Evolutionary conservation across 2,113 vertebrate species (phyloP), one percentile per base, ranked within the genome.

Genomic region (Felis chaus): DNA sequence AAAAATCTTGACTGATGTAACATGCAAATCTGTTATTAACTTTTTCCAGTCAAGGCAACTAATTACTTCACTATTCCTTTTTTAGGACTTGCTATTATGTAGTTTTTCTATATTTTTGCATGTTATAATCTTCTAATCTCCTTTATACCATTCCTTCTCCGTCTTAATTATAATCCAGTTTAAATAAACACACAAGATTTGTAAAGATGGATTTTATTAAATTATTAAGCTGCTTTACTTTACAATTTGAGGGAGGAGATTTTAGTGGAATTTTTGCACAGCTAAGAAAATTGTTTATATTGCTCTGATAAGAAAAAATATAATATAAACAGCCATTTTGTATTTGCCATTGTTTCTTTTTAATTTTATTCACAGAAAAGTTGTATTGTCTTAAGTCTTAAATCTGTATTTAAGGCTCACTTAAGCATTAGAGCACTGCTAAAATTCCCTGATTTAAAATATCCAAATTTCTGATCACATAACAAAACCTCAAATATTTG

Each of bases 11-110:
- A 97, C 53, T 50, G 96, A 31, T 68, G 18, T 97, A 96, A 83
- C 36, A 79, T 92, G 53, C 31, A 81, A 96, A 71, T 25, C 33
- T 93, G n/a, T 78, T 89, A 97, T 93, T 97, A 96, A 97, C 63
- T 92, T 83, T 89, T 55, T 16, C 78, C n/a, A 95, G 27, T 83
- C 55, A 93, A 41, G 86, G 73, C 65, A 53, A 89, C 11, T 97
- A 97, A 98, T 96, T 90, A 89, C 29, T 92, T 97, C 78, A 96
- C 71, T 96, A 94, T 78, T 85, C 50, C 53, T 92, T 39, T 39
- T 92, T 41, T 74, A 86, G 7, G 50, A 7, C 21, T 95, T 92
- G 45, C 5, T 69, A 19, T 89, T 92, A 36, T 66, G 27, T 50
- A 82, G 53, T 83, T 94, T 80, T 3, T 94, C 7, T 50, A 15